Percentiles rank a stretch among this genome's conserved stretches.
phyloP scores from a whole-genome alignment of 2,797 vertebrate species.

The Brotogeris chrysoptera region DNA sequence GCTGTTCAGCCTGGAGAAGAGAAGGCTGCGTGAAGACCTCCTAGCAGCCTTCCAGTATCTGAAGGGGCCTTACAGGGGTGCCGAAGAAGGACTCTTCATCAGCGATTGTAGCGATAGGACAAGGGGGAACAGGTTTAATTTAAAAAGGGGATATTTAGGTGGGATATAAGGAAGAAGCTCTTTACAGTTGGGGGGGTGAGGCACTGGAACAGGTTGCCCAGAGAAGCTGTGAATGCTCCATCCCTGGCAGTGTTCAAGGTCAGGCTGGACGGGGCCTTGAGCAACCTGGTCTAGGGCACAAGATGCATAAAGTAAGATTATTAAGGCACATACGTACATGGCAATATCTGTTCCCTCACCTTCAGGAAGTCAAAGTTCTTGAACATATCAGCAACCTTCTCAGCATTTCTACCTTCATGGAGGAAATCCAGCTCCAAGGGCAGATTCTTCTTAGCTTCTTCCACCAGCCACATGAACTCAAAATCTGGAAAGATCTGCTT shows the following conservation, averaged over 20 bases:
- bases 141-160: not conserved
- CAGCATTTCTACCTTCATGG: conserved; percentile 92
- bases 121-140: not conserved
- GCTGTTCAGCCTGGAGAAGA: not conserved
- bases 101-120: not conserved
- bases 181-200: not conserved
- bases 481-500: conserved; percentile 96
- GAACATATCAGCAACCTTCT: conserved; percentile 88
- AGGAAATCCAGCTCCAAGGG: conserved; percentile 95
- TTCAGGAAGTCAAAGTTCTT: conserved; percentile 88
- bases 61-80: not conserved
- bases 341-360: conserved; percentile 71
- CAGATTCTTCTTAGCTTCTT: conserved; percentile 97
- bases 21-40: not conserved
- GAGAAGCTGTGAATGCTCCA: not conserved
- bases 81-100: not conserved
- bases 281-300: not conserved
- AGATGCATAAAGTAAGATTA: not conserved
- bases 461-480: conserved; percentile 95
- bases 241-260: not conserved
- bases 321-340: not conserved
- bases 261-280: not conserved
- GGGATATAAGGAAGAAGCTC: not conserved
- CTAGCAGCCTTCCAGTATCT: not conserved
- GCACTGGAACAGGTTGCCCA: not conserved